These are phyloP conservation scores for Coregonus ussuriensis DNA, from an alignment of 2,797 vertebrate species.

Conservation along the genomic window DNA sequence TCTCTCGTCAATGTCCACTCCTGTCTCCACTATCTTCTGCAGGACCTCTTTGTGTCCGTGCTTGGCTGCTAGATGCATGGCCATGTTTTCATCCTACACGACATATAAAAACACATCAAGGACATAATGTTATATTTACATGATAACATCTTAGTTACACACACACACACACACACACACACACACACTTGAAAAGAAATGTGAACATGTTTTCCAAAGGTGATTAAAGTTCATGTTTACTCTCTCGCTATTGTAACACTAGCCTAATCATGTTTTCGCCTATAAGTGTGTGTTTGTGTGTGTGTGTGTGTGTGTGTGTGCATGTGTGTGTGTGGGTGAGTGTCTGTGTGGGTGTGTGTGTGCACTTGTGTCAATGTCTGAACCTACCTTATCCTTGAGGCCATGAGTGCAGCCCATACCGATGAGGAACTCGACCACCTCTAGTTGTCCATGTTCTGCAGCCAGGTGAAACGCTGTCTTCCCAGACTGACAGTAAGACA, in stretches of 20 bases:
- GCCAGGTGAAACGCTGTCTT: slow-evolving; percentile 87
- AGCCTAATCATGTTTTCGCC: too few species aligned
- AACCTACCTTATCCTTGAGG: slow-evolving; percentile 84
- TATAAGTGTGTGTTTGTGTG: too few species aligned
- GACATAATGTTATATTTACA: neutral
- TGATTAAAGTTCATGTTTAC: neutral
- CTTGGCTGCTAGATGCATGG: slow-evolving; percentile 82
- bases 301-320: too few species aligned
- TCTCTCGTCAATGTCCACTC: slow-evolving; percentile 77
- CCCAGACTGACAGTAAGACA: slow-evolving; percentile 65
- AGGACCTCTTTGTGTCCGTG: slow-evolving; percentile 78
- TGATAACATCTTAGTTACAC: neutral
- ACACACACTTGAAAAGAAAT: neutral
- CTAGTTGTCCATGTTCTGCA: slow-evolving; percentile 78
- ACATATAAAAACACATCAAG: neutral
- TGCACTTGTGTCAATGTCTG: neutral
- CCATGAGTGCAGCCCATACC: slow-evolving; percentile 78
- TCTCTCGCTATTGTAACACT: neutral
- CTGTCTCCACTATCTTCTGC: slow-evolving; percentile 76
- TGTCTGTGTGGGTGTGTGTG: neutral
- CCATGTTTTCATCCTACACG: slow-evolving; percentile 82
- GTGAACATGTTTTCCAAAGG: too few species aligned
- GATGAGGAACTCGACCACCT: slow-evolving; percentile 85
- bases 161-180: neutral
- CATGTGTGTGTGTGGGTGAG: too few species aligned